These are phyloP conservation scores for Danionella cerebrum DNA, from an alignment of 2,113 vertebrate genomes.

Conservation along the genomic window DNA sequence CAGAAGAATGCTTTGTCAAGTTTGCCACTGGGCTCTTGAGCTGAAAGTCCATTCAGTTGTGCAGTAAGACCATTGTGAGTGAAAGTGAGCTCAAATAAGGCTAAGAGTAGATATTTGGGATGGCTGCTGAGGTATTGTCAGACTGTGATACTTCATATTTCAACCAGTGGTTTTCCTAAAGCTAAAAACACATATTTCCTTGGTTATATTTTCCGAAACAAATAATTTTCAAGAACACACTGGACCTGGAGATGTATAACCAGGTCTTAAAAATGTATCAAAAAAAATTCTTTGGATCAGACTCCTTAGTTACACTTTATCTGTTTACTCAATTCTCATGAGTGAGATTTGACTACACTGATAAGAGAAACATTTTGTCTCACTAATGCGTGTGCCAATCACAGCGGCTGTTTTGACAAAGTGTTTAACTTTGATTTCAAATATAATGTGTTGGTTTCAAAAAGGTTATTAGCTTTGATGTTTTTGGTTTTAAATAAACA, in stretches of 20 bases:
- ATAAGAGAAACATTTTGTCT: too few species aligned
- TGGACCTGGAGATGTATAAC: background rate
- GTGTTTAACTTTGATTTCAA: too few species aligned
- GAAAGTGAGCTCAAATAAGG: conserved; percentile 15
- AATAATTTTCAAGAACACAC: background rate
- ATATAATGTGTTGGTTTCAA: too few species aligned
- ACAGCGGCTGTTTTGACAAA: too few species aligned
- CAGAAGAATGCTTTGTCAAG: conserved; percentile 30
- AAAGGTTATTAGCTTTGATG: too few species aligned
- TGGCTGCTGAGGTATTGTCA: conserved; percentile 47
- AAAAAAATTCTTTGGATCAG: background rate
- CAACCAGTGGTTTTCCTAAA: too few species aligned
- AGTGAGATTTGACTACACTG: too few species aligned
- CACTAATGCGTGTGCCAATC: too few species aligned
- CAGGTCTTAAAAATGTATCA: background rate
- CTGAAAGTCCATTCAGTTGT: conserved; percentile 32
- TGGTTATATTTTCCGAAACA: background rate
- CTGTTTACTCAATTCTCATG: too few species aligned
- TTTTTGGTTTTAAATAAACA: too few species aligned
- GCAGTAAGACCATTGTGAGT: conserved; percentile 13
- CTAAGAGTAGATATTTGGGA: conserved; percentile 19
- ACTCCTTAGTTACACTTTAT: too few species aligned
- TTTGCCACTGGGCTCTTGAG: background rate
- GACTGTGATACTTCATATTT: conserved; percentile 57
- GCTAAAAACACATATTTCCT: too few species aligned